Conservation (phyloP, 2,888 invertebrate species). For the Conops quadrifasciatus region DNA sequence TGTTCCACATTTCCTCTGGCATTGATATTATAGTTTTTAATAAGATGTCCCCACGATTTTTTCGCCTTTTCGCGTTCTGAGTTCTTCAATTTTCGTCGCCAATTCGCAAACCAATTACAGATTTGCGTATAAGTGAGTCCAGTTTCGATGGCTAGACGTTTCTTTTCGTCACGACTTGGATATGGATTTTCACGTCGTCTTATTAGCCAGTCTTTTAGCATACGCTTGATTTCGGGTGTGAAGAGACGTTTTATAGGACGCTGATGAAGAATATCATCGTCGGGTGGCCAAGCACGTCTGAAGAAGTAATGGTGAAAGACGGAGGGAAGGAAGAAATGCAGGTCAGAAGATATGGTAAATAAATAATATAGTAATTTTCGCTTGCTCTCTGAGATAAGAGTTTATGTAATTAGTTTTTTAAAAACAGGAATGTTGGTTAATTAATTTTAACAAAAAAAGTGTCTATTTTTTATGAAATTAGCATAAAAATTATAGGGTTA, state of each 20-base stretch:
- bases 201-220: slow-evolving; percentile 80
- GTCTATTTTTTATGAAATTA: background rate
- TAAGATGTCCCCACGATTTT: slow-evolving; percentile 79
- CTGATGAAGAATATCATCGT: slow-evolving; percentile 67
- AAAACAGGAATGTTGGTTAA: too few species aligned
- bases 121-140: slow-evolving; percentile 82
- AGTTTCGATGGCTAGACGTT: slow-evolving; percentile 76
- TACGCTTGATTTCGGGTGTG: slow-evolving; percentile 81
- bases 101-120: slow-evolving; percentile 84
- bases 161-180: slow-evolving; percentile 80
- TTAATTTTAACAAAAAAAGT: too few species aligned
- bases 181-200: slow-evolving; percentile 80
- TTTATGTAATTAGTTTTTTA: too few species aligned
- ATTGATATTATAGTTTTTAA: slow-evolving; percentile 74
- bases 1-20: slow-evolving; percentile 82
- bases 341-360: background rate
- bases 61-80: slow-evolving; percentile 75
- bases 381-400: background rate
- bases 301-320: background rate
- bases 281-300: slow-evolving; percentile 63
- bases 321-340: background rate
- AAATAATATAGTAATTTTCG: background rate
- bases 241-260: slow-evolving; percentile 77
- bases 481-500: background rate
- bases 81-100: slow-evolving; percentile 81